Conservation (phyloP, 1,140 invertebrate species). For the Lutraria rhynchaena region DNA sequence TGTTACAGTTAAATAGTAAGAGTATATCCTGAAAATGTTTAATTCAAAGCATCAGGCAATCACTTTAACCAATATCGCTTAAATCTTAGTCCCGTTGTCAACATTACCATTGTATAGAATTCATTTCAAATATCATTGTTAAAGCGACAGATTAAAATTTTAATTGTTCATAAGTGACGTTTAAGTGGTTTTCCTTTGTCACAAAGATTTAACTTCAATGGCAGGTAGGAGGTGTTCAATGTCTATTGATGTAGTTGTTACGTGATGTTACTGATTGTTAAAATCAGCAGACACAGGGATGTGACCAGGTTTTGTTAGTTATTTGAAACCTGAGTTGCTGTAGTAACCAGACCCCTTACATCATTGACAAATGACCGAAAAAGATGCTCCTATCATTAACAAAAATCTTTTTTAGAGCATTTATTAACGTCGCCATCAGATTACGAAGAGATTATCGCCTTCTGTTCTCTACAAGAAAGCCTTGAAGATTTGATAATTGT, state of each 20-base stretch:
- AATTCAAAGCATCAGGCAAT: too few species aligned
- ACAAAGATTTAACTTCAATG: neutral
- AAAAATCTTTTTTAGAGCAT: conserved; percentile 38
- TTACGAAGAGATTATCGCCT: conserved; percentile 38
- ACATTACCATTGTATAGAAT: too few species aligned
- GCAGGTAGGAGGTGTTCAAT: neutral
- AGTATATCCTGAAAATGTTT: too few species aligned
- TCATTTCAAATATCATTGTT: too few species aligned
- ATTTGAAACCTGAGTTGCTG: conserved; percentile 42
- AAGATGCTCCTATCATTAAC: conserved; percentile 49
- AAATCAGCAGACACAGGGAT: neutral
- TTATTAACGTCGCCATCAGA: conserved; percentile 33
- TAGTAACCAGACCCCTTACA: conserved; percentile 53
- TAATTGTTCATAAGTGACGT: conserved; percentile 14
- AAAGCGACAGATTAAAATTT: neutral
- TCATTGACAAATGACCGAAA: conserved; percentile 56
- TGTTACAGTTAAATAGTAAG: too few species aligned
- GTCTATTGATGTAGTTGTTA: conserved; percentile 11
- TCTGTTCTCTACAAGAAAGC: neutral
- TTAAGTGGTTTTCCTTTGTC: neutral
- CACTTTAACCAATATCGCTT: too few species aligned
- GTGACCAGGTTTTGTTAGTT: conserved; percentile 30
- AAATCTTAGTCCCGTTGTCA: too few species aligned
- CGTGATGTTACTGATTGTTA: conserved; percentile 25
- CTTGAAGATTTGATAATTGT: conserved; percentile 26